Conservation (phyloP, 2,797 vertebrate genomes). For the Spinibarbus caldwelli region DNA sequence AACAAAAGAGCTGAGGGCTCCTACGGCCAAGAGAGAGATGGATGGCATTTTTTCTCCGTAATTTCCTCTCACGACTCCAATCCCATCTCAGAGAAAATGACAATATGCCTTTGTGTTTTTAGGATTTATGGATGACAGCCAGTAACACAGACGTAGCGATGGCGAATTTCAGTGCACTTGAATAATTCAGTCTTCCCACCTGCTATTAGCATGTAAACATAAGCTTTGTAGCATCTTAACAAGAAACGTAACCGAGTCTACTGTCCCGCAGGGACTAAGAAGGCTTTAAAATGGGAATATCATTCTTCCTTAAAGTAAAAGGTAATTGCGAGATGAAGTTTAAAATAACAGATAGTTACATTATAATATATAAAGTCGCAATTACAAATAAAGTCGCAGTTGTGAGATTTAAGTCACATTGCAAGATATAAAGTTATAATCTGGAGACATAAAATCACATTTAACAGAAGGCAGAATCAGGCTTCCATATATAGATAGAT, state of each 20-base stretch:
- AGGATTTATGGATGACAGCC: conserved; percentile 56
- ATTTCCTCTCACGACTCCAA: conserved; percentile 59
- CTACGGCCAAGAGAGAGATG: conserved; percentile 44
- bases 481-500: no score
- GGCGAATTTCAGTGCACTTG: conserved; percentile 25
- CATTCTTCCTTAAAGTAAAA: not conserved
- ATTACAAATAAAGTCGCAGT: not conserved
- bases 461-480: not conserved
- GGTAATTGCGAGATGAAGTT: not conserved
- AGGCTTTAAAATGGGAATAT: conserved; percentile 12
- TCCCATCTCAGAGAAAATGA: conserved; percentile 55
- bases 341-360: not conserved
- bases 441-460: not conserved
- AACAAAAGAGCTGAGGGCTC: conserved; percentile 58
- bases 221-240: conserved; percentile 34
- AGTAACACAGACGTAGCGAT: conserved; percentile 18
- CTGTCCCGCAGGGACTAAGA: not conserved
- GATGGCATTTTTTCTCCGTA: conserved; percentile 59
- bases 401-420: not conserved
- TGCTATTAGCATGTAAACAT: conserved; percentile 46
- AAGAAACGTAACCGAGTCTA: conserved; percentile 39
- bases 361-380: not conserved
- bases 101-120: conserved; percentile 35
- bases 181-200: conserved; percentile 40
- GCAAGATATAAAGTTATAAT: not conserved